A percentile compares a stretch with the other conserved stretches of the same genome.
Evolutionary conservation across 2,888 invertebrate genomes (phyloP).

Genomic region (Cremastinae sp.): DNA sequence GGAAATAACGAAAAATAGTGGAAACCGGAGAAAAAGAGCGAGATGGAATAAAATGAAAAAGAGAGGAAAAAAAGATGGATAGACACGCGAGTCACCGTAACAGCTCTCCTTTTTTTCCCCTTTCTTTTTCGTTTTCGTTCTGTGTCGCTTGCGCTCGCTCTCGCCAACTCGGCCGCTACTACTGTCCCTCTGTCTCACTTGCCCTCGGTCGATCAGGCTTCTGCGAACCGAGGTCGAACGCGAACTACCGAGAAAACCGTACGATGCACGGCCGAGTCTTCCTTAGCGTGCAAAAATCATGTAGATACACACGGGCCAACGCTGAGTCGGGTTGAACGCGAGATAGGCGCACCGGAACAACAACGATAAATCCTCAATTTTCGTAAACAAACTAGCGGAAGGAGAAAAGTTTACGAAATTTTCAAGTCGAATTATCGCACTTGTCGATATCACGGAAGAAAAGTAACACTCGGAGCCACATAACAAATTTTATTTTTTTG

Average conservation of each 20-base stretch:
- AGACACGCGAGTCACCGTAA: slow-evolving; percentile 19
- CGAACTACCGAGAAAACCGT: neutral
- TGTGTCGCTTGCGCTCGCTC: neutral
- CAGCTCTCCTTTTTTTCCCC: slow-evolving; percentile 14
- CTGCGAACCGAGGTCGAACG: slow-evolving; percentile 24
- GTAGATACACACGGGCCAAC: slow-evolving; percentile 10
- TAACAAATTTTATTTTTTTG: too few relatives aligned
- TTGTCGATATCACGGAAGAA: too few relatives aligned
- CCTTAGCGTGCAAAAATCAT: slow-evolving; percentile 12
- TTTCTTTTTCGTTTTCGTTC: neutral
- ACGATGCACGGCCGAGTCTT: neutral
- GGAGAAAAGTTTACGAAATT: too few relatives aligned
- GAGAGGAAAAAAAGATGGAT: neutral
- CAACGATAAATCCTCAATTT: neutral
- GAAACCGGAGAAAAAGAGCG: neutral
- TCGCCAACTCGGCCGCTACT: too few relatives aligned
- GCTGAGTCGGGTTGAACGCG: neutral
- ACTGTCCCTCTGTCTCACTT: slow-evolving; percentile 20
- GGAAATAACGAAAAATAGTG: too few relatives aligned
- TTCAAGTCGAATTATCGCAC: too few relatives aligned
- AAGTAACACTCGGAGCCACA: too few relatives aligned
- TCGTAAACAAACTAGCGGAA: too few relatives aligned
- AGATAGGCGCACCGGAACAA: neutral
- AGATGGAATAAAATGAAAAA: neutral
- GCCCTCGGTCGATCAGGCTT: slow-evolving; percentile 51